Conservation (phyloP, 2,113 vertebrate genomes). For the Lepus europaeus region DNA sequence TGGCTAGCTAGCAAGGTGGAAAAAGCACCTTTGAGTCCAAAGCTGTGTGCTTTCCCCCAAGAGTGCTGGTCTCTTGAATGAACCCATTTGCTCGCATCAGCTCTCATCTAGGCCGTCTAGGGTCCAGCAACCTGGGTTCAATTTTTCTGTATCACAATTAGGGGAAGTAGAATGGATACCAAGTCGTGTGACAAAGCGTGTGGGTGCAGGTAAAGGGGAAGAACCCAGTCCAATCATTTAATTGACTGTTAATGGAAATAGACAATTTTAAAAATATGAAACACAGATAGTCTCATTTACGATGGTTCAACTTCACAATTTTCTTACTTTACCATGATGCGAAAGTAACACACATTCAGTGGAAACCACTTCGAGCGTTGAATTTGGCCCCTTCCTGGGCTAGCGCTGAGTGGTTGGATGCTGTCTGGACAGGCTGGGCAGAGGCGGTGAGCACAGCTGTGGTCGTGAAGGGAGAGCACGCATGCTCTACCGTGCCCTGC, state of each 20-base stretch:
- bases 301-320: background rate
- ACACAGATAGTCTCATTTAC: background rate
- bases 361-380: background rate
- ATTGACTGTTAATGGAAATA: conserved; percentile 12
- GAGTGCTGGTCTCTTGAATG: too few relatives aligned
- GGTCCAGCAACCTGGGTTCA: too few relatives aligned
- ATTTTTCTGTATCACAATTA: background rate
- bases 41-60: too few relatives aligned
- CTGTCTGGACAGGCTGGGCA: background rate
- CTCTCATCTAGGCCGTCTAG: too few relatives aligned
- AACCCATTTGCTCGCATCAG: too few relatives aligned
- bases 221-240: background rate
- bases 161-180: background rate
- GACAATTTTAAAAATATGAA: background rate
- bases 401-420: background rate
- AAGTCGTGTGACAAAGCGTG: background rate
- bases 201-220: background rate
- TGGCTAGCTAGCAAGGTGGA: too few relatives aligned
- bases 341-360: background rate
- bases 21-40: too few relatives aligned
- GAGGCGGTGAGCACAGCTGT: background rate
- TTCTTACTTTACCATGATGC: background rate
- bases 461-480: background rate
- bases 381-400: background rate
- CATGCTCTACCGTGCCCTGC: background rate